Conservation (phyloP, 2,113 vertebrate genomes). For the Tenrec ecaudatus region DNA sequence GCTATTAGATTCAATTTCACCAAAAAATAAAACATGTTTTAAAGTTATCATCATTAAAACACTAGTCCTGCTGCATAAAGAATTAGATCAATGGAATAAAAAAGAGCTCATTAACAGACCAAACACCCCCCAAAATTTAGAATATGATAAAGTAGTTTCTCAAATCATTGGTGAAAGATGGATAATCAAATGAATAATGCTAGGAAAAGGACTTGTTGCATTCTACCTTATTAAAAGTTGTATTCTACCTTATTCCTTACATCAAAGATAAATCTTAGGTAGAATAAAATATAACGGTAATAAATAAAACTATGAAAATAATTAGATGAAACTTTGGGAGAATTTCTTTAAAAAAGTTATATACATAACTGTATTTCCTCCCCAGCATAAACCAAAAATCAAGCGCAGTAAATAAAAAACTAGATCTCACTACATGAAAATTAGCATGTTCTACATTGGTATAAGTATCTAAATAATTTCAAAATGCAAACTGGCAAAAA, state of each 20-base stretch:
- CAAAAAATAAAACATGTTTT: not conserved
- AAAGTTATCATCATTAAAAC: not conserved
- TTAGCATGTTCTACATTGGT: not conserved
- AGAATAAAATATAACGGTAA: not conserved
- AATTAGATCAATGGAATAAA: not conserved
- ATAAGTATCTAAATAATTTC: not conserved
- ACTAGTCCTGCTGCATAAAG: not conserved
- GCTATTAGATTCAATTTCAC: not conserved
- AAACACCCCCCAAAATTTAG: not conserved
- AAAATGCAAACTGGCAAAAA: not conserved
- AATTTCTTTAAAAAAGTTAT: not conserved
- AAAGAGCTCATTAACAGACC: not conserved
- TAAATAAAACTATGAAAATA: constrained; percentile 6
- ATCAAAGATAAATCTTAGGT: not conserved
- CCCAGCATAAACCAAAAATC: not conserved
- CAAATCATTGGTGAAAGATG: not conserved
- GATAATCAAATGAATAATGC: not conserved
- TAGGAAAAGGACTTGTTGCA: not conserved
- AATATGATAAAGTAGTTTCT: not conserved
- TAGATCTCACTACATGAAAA: not conserved
- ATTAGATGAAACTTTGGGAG: not conserved
- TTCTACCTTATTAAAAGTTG: constrained; percentile 28
- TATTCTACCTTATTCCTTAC: constrained; percentile 13
- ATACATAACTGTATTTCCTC: not conserved
- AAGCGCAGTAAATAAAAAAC: not conserved